Percentiles rank a stretch among this genome's conserved stretches.
These are phyloP conservation scores for Proisotoma minuta DNA, from an alignment of 2,888 invertebrate species.

Conservation along the genomic window DNA sequence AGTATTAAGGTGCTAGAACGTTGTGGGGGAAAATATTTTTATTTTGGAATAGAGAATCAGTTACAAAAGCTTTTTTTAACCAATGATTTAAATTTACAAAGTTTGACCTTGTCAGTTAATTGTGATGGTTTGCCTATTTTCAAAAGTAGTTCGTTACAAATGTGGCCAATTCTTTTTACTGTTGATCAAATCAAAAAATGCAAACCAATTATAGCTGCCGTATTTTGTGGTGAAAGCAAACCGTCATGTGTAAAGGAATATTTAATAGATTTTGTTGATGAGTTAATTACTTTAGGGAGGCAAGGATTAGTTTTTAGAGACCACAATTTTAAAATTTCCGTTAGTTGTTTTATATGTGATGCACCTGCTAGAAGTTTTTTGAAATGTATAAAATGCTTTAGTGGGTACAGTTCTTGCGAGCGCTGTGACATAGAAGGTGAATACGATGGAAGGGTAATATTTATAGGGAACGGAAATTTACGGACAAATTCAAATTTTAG, in stretches of 20 bases:
- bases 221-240: conserved; percentile 5
- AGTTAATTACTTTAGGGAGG: not conserved
- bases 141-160: not conserved
- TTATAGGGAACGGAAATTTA: not conserved
- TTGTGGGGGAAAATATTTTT: not conserved
- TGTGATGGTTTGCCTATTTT: not conserved
- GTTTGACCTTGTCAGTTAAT: not conserved
- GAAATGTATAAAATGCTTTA: conserved; percentile 14
- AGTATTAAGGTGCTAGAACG: not conserved
- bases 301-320: not conserved
- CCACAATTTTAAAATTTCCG: not conserved
- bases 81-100: not conserved
- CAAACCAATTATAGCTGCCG: not conserved
- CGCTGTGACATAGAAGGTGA: conserved; percentile 11
- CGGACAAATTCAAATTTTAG: conserved; percentile 8
- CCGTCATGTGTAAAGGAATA: not conserved
- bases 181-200: not conserved
- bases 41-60: conserved; percentile 8
- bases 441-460: not conserved
- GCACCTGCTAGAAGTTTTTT: conserved; percentile 22
- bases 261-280: not conserved
- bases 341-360: conserved; percentile 1
- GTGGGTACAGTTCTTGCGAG: conserved; percentile 9
- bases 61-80: not conserved
- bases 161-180: conserved; percentile 10